phyloP scores from a whole-genome alignment of 2,888 invertebrate genomes.

The Ectemnius lituratus region DNA sequence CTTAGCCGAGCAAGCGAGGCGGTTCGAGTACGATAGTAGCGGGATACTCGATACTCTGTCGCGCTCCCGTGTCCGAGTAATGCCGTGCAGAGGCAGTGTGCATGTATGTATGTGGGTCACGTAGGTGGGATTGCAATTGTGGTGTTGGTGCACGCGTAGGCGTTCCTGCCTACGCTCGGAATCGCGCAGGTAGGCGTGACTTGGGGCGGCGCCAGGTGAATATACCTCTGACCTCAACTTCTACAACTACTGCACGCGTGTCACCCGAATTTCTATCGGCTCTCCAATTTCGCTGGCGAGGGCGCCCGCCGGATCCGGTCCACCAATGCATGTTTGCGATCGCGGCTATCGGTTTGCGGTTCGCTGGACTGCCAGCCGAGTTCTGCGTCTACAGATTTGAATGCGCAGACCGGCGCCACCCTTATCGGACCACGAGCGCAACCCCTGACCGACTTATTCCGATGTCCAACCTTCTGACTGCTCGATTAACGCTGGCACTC shows the following conservation, averaged over 20 bases:
- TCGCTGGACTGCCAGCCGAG: background rate
- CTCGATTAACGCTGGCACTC: background rate
- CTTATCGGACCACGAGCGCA: background rate
- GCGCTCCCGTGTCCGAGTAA: constrained; percentile 27
- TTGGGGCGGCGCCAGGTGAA: constrained; percentile 76
- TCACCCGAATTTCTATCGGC: constrained; percentile 55
- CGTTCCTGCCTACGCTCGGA: constrained; percentile 67
- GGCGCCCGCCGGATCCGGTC: background rate
- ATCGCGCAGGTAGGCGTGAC: constrained; percentile 77
- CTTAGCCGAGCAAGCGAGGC: constrained; percentile 9
- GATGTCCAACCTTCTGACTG: background rate
- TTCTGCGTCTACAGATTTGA: background rate
- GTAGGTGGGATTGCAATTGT: constrained; percentile 40
- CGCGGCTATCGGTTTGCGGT: constrained; percentile 3
- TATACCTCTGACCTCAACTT: constrained; percentile 70
- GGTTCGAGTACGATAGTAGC: constrained; percentile 18
- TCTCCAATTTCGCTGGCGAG: constrained; percentile 8
- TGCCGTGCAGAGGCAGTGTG: constrained; percentile 26
- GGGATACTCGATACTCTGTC: constrained; percentile 7
- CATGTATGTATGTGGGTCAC: constrained; percentile 43
- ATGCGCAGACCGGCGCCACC: too few relatives aligned
- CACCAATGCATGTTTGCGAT: constrained; percentile 3
- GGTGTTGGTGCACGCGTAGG: constrained; percentile 69
- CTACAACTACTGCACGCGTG: constrained; percentile 56
- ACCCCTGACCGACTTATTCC: constrained; percentile 6